Evolutionary conservation across 1,140 invertebrate genomes (phyloP), one percentile per base, ranked within the genome.

Genomic region (Drosophila teissieri): DNA sequence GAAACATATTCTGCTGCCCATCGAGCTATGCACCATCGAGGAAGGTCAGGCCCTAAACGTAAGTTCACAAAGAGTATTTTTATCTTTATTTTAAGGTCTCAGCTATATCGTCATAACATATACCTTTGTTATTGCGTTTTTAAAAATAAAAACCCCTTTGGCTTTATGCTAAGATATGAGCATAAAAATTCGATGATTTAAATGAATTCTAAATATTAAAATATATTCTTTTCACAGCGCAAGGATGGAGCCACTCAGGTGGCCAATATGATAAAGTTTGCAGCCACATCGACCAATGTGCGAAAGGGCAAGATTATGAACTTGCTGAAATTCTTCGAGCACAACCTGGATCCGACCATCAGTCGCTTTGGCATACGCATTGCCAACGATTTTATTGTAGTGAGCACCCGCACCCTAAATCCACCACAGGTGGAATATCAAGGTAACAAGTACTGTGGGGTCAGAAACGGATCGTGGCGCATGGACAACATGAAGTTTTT

Each of bases 251-350:
- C 92, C 8, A 85, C 39, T 0, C 95, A 96, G 91, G 94, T 96
- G 1, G 64, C 93, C 1, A 92, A 80, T 0, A 96, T 97, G 95
- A 95, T 97, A 1, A 91, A 78, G 37, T 92, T 92, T 44, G 94
- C 96, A 2, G 96, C 96, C 1, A 95, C 94, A 1, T 78, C 92
- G 5, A 94, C 96, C 0, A 78, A 93, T 3, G 84, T 76, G 1
- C 93, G 96, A 0, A 95, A 95, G 78, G 1, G 67, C 0, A 96
- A 95, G 82, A 96, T 96, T 24, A 92, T 94, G 78, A 86, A 94
- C 8, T 92, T 94, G 12, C 93, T 96, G 27, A 73, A 80, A 39
- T 90, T 83, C 68, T 86, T 92, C 4, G 67, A 92, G 2, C 93
- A 94, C 60, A 94, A 95, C 62, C 0, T 65, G 0, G 91, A 94